Conservation (phyloP, 2,113 vertebrate genomes). For the Gallinago paraguaiae region DNA sequence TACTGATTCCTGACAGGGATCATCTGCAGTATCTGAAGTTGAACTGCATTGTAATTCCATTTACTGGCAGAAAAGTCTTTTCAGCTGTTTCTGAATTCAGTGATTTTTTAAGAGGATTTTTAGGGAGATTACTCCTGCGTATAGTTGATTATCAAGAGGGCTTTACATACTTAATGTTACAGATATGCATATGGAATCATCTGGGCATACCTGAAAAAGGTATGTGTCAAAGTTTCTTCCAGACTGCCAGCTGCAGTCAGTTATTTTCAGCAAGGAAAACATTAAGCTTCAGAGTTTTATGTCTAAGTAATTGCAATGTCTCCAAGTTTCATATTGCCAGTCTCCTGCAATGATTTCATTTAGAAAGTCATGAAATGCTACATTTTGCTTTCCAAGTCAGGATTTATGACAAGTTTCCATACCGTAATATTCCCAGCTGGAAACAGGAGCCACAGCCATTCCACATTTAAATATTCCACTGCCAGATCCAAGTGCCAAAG, state of each 20-base stretch:
- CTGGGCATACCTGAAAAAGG: not conserved
- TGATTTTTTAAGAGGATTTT: not conserved
- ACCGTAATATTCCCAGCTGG: conserved; percentile 99
- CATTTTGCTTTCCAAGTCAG: conserved; percentile 53
- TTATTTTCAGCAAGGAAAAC: conserved; percentile 21
- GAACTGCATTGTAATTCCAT: not conserved
- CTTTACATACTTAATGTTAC: not conserved
- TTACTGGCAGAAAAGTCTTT: not conserved
- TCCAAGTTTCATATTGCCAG: conserved; percentile 46
- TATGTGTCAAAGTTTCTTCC: not conserved
- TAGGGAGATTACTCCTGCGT: not conserved
- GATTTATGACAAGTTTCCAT: conserved; percentile 70
- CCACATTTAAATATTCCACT: conserved; percentile 94
- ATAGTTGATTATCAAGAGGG: not conserved
- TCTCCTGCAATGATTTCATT: conserved; percentile 36
- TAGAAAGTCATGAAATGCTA: conserved; percentile 60
- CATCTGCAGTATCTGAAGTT: not conserved
- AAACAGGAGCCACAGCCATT: conserved; percentile 95
- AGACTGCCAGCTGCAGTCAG: not conserved
- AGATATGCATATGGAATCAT: conserved; percentile 2
- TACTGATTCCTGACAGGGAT: not conserved
- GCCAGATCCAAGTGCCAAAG: conserved; percentile 91
- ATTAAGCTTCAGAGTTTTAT: conserved; percentile 16
- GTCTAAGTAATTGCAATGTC: conserved; percentile 41
- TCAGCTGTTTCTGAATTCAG: not conserved